Evolutionary conservation across 1,140 invertebrate species (phyloP).

Genomic region (Gryllus bimaculatus): DNA sequence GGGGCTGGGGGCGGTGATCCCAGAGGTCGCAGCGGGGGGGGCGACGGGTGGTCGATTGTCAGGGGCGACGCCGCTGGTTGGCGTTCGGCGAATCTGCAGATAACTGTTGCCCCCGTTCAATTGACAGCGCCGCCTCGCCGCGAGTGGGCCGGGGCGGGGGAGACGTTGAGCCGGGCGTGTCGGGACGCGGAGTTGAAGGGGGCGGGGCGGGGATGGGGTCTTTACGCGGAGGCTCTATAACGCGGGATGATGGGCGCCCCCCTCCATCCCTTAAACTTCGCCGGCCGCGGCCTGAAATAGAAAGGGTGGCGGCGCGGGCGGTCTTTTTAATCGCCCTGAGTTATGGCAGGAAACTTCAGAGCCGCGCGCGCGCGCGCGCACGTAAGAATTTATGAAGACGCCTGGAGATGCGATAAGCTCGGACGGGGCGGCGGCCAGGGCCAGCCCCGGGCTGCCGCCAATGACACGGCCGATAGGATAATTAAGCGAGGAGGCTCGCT

Average conservation of each 20-base stretch:
- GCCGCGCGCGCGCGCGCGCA: not conserved
- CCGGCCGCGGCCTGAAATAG: not conserved
- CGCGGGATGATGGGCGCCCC: not conserved
- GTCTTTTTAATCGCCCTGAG: not conserved
- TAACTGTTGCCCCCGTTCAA: conserved; percentile 1
- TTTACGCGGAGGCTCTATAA: not conserved
- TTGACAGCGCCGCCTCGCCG: not conserved
- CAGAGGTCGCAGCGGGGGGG: not conserved
- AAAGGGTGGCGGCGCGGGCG: not conserved
- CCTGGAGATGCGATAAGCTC: not conserved
- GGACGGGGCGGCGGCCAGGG: too few relatives aligned
- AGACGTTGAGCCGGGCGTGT: not conserved
- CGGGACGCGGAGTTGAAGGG: not conserved
- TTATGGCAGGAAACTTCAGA: not conserved
- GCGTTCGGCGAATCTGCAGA: not conserved
- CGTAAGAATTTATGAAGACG: conserved; percentile 4
- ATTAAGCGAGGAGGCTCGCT: not conserved
- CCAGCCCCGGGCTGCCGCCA: not conserved
- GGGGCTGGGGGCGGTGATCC: not conserved
- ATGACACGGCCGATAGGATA: not conserved
- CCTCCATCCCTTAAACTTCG: not conserved
- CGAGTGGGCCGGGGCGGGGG: not conserved
- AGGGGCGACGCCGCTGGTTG: not conserved
- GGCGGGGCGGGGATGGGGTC: not conserved
- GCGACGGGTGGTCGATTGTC: not conserved